Evolutionary conservation across 2,797 vertebrate species (phyloP).

Genomic region (Heterohyrax brucei): DNA sequence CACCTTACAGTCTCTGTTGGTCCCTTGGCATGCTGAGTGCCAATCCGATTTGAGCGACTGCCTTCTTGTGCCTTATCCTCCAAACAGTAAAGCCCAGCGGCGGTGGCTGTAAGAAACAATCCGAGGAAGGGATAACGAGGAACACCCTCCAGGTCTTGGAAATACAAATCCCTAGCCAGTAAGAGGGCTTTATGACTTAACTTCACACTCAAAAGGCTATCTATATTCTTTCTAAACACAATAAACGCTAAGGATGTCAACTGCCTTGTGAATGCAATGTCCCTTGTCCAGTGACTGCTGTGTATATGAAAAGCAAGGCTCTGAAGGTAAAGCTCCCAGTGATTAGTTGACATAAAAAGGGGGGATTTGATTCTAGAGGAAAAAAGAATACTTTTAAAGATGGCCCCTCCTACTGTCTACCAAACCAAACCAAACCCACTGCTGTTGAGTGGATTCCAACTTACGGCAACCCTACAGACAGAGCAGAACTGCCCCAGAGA

Average conservation of each 20-base stretch:
- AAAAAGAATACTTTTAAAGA: conserved; percentile 36
- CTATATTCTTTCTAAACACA: conserved; percentile 89
- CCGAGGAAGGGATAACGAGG: conserved; percentile 92
- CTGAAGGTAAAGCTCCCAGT: conserved; percentile 50
- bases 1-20: conserved; percentile 77
- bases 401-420: conserved; percentile 72
- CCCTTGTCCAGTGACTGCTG: conserved; percentile 34
- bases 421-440: no score
- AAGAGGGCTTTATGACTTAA: conserved; percentile 88
- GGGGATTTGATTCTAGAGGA: conserved; percentile 21
- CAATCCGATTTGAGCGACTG: conserved; percentile 90
- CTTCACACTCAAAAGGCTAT: conserved; percentile 89
- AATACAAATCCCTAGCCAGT: conserved; percentile 87
- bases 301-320: conserved; percentile 84
- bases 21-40: conserved; percentile 81
- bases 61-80: conserved; percentile 91
- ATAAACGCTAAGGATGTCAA: conserved; percentile 76
- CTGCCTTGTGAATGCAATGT: no score
- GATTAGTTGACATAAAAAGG: conserved; percentile 83
- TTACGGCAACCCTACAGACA: no score
- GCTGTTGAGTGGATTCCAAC: no score
- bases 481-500: no score
- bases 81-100: conserved; percentile 92
- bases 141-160: conserved; percentile 89
- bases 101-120: conserved; percentile 91